Percentiles rank a stretch among this genome's conserved stretches.
Conservation (phyloP, 2,888 invertebrate genomes). For the Litoditis marina region DNA sequence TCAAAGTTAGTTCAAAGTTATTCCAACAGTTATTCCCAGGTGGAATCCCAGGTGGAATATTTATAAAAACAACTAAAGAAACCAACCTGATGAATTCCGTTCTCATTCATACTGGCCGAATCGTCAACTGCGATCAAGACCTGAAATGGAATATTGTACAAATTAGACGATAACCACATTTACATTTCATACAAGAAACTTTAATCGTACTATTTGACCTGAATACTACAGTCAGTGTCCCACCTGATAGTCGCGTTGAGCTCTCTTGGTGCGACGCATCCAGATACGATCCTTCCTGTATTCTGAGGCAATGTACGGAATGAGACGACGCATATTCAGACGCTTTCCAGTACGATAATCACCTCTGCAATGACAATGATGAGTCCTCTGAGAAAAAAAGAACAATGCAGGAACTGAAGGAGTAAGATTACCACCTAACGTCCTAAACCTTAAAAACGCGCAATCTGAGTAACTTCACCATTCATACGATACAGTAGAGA, state of each 20-base stretch:
- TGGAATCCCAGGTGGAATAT: neutral
- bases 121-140: slow-evolving; percentile 94
- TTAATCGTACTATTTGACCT: neutral
- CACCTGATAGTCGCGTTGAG: slow-evolving; percentile 86
- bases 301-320: slow-evolving; percentile 96
- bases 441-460: neutral
- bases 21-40: neutral
- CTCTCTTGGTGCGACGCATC: slow-evolving; percentile 89
- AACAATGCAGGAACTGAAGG: no score
- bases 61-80: neutral
- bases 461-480: no score
- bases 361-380: slow-evolving; percentile 69
- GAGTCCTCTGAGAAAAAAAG: no score
- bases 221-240: neutral
- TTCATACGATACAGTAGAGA: no score
- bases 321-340: slow-evolving; percentile 95
- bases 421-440: neutral
- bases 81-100: slow-evolving; percentile 68
- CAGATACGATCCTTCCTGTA: slow-evolving; percentile 99
- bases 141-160: no score
- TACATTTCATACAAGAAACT: no score
- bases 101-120: slow-evolving; percentile 73
- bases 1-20: neutral
- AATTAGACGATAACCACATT: no score
- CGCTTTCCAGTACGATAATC: slow-evolving; percentile 94